Conservation (phyloP, 2,888 invertebrate genomes). For the Lampropteryx suffumata region DNA sequence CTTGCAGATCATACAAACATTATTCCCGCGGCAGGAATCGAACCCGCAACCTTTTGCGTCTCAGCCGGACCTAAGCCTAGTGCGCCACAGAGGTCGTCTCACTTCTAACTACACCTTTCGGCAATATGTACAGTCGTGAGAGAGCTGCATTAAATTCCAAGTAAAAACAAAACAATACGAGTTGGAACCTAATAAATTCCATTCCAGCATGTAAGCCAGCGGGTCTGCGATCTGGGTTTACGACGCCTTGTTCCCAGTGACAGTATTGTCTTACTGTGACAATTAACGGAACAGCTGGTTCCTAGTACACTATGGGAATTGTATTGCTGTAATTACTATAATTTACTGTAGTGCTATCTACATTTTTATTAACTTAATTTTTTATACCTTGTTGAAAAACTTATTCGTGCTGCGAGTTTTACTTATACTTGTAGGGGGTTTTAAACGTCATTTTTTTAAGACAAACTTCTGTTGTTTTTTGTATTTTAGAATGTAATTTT, state of each 20-base stretch:
- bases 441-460: too few species aligned
- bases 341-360: conserved; percentile 2
- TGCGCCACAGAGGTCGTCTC: too few species aligned
- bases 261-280: conserved; percentile 16
- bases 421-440: too few species aligned
- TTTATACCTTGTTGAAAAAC: neutral
- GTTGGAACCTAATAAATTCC: conserved; percentile 28
- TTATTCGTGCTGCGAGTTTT: too few species aligned
- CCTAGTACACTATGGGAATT: conserved; percentile 23
- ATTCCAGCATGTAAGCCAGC: conserved; percentile 55
- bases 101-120: too few species aligned
- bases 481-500: too few species aligned
- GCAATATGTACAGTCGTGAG: neutral
- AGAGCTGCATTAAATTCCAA: neutral
- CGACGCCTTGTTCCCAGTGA: conserved; percentile 20
- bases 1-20: too few species aligned
- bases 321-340: conserved; percentile 12
- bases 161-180: conserved; percentile 42
- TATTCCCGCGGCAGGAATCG: too few species aligned
- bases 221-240: conserved; percentile 75
- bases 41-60: too few species aligned
- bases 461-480: too few species aligned
- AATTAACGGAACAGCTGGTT: conserved; percentile 19
- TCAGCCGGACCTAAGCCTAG: too few species aligned
- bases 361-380: neutral